These are phyloP conservation scores for Pachyseris speciosa DNA, from an alignment of 64 coral and sea anemone species.

Conservation along the genomic window DNA sequence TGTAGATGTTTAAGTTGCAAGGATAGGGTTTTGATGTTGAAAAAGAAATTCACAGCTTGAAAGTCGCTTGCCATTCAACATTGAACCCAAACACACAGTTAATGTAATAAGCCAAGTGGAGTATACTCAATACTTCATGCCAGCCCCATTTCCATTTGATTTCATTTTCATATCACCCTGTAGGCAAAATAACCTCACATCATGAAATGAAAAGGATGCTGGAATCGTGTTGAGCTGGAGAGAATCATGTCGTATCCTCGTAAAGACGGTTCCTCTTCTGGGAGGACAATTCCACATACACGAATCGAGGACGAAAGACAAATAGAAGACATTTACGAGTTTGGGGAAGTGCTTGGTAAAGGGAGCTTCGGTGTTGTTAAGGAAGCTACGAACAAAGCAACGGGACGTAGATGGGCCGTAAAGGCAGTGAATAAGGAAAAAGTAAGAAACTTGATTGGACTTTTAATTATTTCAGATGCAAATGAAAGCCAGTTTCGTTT, in stretches of 20 bases:
- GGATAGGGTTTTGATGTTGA: not conserved
- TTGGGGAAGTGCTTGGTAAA: conserved; percentile 87
- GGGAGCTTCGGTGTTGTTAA: conserved; percentile 98
- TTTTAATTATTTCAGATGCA: not conserved
- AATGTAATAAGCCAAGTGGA: not conserved
- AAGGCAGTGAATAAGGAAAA: conserved; percentile 99
- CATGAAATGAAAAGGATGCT: not conserved
- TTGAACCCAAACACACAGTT: no score
- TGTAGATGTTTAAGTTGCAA: not conserved
- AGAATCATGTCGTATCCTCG: conserved; percentile 77
- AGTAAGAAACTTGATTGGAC: conserved; percentile 62
- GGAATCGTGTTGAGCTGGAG: conserved; percentile 13
- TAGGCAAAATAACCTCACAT: not conserved
- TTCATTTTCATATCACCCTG: not conserved
- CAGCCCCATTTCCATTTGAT: not conserved
- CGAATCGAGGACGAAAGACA: conserved; percentile 95
- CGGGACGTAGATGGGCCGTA: conserved; percentile 81
- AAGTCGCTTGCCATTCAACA: conserved; percentile 30
- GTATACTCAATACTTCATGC: not conserved
- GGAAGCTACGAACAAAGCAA: conserved; percentile 82
- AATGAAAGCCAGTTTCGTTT: not conserved
- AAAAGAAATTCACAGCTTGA: not conserved
- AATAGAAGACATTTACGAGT: conserved; percentile 94
- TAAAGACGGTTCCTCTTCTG: conserved; percentile 57
- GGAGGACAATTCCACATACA: conserved; percentile 86